Conservation (phyloP, 1,140 invertebrate species). For the Tenebrio molitor region DNA sequence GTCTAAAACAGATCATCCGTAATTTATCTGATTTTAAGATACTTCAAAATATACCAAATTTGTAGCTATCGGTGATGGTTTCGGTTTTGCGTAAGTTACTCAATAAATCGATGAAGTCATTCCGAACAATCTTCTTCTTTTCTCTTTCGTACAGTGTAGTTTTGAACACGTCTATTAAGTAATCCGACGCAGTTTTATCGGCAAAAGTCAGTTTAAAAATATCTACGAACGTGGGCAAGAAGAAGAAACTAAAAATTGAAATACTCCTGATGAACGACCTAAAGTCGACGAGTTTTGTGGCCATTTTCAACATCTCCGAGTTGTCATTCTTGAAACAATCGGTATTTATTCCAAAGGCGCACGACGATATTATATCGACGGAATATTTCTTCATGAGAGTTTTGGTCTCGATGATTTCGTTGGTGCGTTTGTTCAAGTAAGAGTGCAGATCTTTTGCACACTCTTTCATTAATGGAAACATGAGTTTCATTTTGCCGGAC, state of each 20-base stretch:
- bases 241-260: constrained; percentile 50
- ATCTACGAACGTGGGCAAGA: constrained; percentile 52
- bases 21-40: neutral
- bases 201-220: constrained; percentile 55
- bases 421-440: constrained; percentile 4
- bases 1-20: constrained; percentile 5
- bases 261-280: constrained; percentile 36
- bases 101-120: constrained; percentile 71
- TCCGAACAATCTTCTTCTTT: constrained; percentile 61
- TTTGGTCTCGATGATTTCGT: constrained; percentile 20
- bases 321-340: constrained; percentile 44
- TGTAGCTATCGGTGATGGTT: constrained; percentile 23
- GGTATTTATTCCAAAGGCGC: constrained; percentile 48
- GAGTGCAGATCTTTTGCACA: constrained; percentile 33
- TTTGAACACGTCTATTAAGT: constrained; percentile 57
- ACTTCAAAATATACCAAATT: constrained; percentile 40
- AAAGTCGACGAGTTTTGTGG: constrained; percentile 38
- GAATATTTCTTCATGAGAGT: constrained; percentile 41
- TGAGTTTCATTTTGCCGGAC: constrained; percentile 50
- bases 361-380: constrained; percentile 49
- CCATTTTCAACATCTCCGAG: constrained; percentile 35
- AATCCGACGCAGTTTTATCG: constrained; percentile 45
- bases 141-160: constrained; percentile 58
- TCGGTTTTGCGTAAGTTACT: constrained; percentile 67
- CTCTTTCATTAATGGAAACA: constrained; percentile 50